phyloP scores from a whole-genome alignment of 92 coral and sea anemone species.

The Palythoa caribaeorum region DNA sequence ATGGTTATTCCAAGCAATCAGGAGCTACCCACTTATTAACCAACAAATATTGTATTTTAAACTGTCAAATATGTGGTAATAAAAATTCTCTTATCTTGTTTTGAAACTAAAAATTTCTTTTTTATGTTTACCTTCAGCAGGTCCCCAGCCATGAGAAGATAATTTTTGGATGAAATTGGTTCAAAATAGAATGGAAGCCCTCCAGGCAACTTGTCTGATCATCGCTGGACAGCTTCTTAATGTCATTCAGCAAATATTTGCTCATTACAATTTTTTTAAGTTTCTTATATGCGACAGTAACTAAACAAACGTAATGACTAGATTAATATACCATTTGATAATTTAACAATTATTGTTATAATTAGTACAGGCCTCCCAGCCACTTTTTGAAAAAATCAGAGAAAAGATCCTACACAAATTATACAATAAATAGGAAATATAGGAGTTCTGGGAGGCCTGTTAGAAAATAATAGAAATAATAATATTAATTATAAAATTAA shows the following conservation, averaged over 20 bases:
- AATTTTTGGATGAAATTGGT: constrained; percentile 1
- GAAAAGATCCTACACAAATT: neutral
- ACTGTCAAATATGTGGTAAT: neutral
- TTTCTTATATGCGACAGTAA: neutral
- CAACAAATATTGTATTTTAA: too few relatives aligned
- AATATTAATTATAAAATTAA: too few relatives aligned
- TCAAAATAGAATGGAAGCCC: neutral
- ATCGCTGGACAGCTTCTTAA: neutral
- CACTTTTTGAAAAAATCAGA: neutral
- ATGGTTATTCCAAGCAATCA: too few relatives aligned
- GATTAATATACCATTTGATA: constrained; percentile 2
- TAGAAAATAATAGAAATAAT: neutral
- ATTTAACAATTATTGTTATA: neutral
- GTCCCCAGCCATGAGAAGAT: constrained; percentile 8
- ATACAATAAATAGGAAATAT: neutral
- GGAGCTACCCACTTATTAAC: too few relatives aligned
- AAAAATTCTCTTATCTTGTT: neutral
- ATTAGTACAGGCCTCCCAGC: neutral
- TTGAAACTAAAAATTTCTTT: neutral
- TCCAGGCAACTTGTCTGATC: constrained; percentile 14
- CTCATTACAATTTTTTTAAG: neutral
- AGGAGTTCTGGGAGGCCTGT: neutral
- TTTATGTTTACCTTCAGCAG: neutral
- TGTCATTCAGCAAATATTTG: neutral
- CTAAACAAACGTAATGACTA: neutral